Evolutionary conservation across 2,113 vertebrate species (phyloP).

Genomic region (Gasterosteus aculeatus): DNA sequence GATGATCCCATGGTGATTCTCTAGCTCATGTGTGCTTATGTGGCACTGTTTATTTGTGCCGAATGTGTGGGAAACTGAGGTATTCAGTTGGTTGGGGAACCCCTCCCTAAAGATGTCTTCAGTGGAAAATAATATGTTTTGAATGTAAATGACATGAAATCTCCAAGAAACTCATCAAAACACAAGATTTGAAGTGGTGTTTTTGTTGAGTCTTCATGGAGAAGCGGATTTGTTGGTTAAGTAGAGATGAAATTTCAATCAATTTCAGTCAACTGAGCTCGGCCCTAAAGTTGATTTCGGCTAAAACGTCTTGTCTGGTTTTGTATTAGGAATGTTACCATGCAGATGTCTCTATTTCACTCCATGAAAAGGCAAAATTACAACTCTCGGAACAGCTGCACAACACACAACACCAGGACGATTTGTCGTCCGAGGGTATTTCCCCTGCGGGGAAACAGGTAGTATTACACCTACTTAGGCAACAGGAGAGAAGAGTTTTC

Average conservation of each 20-base stretch:
- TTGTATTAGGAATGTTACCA: neutral
- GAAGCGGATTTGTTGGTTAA: neutral
- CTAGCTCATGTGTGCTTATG: conserved; percentile 10
- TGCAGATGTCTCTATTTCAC: conserved; percentile 38
- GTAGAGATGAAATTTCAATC: neutral
- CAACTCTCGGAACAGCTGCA: conserved; percentile 13
- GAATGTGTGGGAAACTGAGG: neutral
- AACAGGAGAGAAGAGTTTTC: conserved; percentile 42
- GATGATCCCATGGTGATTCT: conserved; percentile 12
- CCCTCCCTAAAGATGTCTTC: neutral
- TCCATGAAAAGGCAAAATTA: conserved; percentile 17
- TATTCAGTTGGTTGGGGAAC: neutral
- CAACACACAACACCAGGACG: conserved; percentile 34
- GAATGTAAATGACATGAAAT: neutral
- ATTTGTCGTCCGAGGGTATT: neutral
- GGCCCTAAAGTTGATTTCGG: neutral
- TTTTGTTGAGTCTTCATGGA: neutral
- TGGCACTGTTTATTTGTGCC: neutral
- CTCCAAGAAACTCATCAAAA: neutral
- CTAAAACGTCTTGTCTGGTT: neutral
- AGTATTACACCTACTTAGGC: conserved; percentile 31
- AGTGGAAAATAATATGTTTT: too few relatives aligned
- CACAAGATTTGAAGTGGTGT: neutral
- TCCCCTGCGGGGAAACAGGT: conserved; percentile 29
- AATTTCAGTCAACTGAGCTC: neutral